Evolutionary conservation across 1,140 invertebrate species (phyloP).

Genomic region (Propsilocerus akamusi): DNA sequence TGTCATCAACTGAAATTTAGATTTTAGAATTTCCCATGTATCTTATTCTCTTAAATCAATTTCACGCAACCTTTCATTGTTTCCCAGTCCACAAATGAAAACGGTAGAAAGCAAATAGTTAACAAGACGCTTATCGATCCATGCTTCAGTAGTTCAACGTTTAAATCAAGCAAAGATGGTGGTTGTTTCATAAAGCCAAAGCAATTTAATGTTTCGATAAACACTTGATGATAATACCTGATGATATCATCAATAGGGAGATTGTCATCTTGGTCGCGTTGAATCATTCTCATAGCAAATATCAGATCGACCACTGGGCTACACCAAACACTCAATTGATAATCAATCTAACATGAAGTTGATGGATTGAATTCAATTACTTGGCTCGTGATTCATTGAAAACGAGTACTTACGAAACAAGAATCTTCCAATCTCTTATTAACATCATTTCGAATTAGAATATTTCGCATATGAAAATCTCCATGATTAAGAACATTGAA

Average conservation of each 20-base stretch:
- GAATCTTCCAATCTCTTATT: background rate
- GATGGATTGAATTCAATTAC: too few species aligned
- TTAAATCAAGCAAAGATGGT: background rate
- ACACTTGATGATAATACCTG: background rate
- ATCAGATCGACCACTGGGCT: background rate
- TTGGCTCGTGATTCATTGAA: too few species aligned
- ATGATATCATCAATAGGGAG: background rate
- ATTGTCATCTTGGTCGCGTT: background rate
- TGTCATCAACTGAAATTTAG: background rate
- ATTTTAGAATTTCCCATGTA: too few species aligned
- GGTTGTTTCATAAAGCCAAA: background rate
- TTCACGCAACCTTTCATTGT: too few species aligned
- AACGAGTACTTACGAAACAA: background rate
- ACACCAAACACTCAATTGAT: background rate
- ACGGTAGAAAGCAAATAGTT: background rate
- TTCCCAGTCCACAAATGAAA: background rate
- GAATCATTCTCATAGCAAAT: background rate
- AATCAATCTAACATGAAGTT: background rate
- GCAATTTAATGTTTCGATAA: background rate
- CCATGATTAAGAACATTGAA: background rate
- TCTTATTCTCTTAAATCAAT: too few species aligned
- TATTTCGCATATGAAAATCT: background rate
- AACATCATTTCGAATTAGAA: background rate
- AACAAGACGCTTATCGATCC: background rate
- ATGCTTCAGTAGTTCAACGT: background rate